A percentile compares a stretch with the other conserved stretches of the same genome.
These are phyloP conservation scores for Aurelia sp. DNA, from an alignment of 30 jellyfish, hydroid and myxozoan genomes.

Conservation along the genomic window DNA sequence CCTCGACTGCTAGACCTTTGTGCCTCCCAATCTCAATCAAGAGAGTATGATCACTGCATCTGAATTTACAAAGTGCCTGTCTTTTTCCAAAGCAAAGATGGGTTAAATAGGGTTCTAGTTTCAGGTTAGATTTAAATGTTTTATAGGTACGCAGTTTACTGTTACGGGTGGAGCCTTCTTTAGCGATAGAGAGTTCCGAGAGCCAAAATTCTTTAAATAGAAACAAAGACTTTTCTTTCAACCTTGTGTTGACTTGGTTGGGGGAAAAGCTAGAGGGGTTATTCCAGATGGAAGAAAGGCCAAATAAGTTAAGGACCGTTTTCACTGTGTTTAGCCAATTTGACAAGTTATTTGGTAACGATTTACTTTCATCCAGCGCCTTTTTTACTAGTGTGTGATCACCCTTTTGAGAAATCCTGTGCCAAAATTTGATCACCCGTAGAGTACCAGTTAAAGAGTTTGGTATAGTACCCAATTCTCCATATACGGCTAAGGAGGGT, in stretches of 20 bases:
- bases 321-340: slow-evolving; percentile 20
- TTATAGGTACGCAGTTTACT: no score
- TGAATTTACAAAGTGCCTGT: no score
- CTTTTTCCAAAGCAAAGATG: no score
- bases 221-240: not conserved
- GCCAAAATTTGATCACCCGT: not conserved
- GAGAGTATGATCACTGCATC: no score
- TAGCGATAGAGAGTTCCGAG: slow-evolving; percentile 6
- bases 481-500: not conserved
- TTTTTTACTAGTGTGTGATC: not conserved
- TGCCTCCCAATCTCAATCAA: no score
- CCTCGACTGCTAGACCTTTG: no score
- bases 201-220: slow-evolving; percentile 9
- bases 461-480: not conserved
- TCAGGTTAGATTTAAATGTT: no score
- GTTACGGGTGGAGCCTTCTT: no score
- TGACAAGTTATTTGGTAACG: not conserved
- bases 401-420: slow-evolving; percentile 6
- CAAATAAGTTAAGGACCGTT: not conserved
- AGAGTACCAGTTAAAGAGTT: not conserved
- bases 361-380: not conserved
- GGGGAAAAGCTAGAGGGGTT: not conserved
- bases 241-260: not conserved
- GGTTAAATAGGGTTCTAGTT: no score
- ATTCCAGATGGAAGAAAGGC: not conserved